phyloP scores from a whole-genome alignment of 1,140 invertebrate species.

The Plectrocnemia conspersa region DNA sequence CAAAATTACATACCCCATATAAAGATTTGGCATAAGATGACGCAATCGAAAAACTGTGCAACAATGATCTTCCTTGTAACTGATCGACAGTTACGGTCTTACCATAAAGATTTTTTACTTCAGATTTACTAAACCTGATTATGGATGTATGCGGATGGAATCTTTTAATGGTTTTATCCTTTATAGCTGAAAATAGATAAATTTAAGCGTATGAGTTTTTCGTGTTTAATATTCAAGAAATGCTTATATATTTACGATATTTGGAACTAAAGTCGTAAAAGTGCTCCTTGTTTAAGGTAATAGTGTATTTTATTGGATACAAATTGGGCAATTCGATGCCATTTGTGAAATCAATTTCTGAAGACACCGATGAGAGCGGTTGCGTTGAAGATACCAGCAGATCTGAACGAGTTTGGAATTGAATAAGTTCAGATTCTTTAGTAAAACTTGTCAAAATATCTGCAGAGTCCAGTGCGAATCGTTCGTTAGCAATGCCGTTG shows the following conservation, averaged over 20 bases:
- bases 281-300: constrained; percentile 61
- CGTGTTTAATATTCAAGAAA: constrained; percentile 10
- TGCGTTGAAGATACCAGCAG: constrained; percentile 60
- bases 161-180: constrained; percentile 40
- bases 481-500: constrained; percentile 52
- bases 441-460: constrained; percentile 53
- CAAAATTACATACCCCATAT: constrained; percentile 65
- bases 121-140: constrained; percentile 58
- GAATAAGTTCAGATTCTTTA: constrained; percentile 59
- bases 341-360: constrained; percentile 40
- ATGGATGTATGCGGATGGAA: constrained; percentile 71
- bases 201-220: background rate
- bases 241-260: constrained; percentile 62
- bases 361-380: constrained; percentile 55
- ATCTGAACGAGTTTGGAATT: constrained; percentile 60
- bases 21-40: constrained; percentile 63
- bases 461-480: constrained; percentile 56
- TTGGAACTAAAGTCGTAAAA: constrained; percentile 58
- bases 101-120: constrained; percentile 64
- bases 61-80: constrained; percentile 60
- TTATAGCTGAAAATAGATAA: constrained; percentile 53
- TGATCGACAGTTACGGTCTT: constrained; percentile 61
- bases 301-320: constrained; percentile 63
- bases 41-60: constrained; percentile 69
- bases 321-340: constrained; percentile 61